Percentiles rank a stretch among this genome's conserved stretches.
Conservation (phyloP, 2,797 vertebrate species). For the Lagocephalus sceleratus region DNA sequence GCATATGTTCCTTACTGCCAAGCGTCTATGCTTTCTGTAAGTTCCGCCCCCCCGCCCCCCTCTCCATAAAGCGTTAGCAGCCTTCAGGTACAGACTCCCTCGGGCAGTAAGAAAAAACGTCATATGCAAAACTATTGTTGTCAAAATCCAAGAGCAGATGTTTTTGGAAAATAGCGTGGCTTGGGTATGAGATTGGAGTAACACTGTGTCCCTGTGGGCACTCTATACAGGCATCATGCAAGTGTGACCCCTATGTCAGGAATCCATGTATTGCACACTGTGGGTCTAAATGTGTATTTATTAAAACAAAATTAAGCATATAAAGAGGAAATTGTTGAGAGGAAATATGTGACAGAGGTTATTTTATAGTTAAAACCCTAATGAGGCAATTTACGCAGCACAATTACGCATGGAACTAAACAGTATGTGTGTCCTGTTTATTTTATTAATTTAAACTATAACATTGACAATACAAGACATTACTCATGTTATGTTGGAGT, state of each 20-base stretch:
- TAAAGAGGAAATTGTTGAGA: too few relatives aligned
- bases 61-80: slow-evolving; percentile 16
- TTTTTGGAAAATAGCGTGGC: slow-evolving; percentile 76
- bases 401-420: slow-evolving; percentile 49
- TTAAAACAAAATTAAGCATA: too few relatives aligned
- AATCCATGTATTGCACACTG: slow-evolving; percentile 35
- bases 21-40: not conserved
- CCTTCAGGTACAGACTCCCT: slow-evolving; percentile 49
- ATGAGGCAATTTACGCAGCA: slow-evolving; percentile 7
- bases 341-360: too few relatives aligned
- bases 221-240: slow-evolving; percentile 35
- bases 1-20: not conserved
- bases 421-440: too few relatives aligned
- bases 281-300: not conserved
- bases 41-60: slow-evolving; percentile 17
- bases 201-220: slow-evolving; percentile 20
- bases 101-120: slow-evolving; percentile 44
- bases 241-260: slow-evolving; percentile 46
- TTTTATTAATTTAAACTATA: too few relatives aligned
- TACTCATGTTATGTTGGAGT: too few relatives aligned
- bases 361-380: too few relatives aligned
- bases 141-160: slow-evolving; percentile 73
- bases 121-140: slow-evolving; percentile 72
- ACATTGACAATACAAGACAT: too few relatives aligned
- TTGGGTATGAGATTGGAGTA: slow-evolving; percentile 72